These are phyloP conservation scores for Berghia stephanieae DNA, from an alignment of 1,140 invertebrate species.

Conservation along the genomic window DNA sequence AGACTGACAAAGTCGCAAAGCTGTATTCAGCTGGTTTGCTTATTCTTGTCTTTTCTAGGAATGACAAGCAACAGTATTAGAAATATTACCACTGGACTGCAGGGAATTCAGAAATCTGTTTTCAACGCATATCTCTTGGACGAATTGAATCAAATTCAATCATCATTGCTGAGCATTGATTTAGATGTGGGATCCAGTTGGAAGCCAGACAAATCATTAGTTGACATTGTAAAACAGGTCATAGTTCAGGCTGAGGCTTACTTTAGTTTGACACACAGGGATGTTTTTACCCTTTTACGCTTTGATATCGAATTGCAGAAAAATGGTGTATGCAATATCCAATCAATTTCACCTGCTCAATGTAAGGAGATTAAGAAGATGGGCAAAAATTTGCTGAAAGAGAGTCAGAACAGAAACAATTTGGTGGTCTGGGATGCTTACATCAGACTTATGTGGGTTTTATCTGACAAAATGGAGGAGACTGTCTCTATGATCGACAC, in stretches of 20 bases:
- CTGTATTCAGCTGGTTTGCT: conserved; percentile 55
- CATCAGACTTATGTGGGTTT: conserved; percentile 56
- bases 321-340: conserved; percentile 13
- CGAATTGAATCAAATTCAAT: no score
- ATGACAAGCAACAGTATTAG: conserved; percentile 37
- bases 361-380: conserved; percentile 62
- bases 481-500: conserved; percentile 62
- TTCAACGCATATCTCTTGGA: no score
- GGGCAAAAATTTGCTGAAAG: conserved; percentile 64
- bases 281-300: conserved; percentile 46
- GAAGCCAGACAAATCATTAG: conserved; percentile 16
- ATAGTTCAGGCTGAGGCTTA: conserved; percentile 42
- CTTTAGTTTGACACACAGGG: conserved; percentile 42
- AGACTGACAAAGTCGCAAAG: conserved; percentile 47
- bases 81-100: no score
- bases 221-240: conserved; percentile 33
- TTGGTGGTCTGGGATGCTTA: conserved; percentile 67
- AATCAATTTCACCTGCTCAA: conserved; percentile 24
- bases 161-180: background rate
- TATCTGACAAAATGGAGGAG: conserved; percentile 53
- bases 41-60: conserved; percentile 65
- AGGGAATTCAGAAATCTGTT: no score
- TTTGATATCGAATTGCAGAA: conserved; percentile 43
- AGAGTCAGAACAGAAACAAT: conserved; percentile 64
- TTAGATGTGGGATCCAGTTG: conserved; percentile 23